Percentiles rank a stretch among this genome's conserved stretches.
Evolutionary conservation across 2,113 vertebrate genomes (phyloP).

Genomic region (Spermophilus dauricus): DNA sequence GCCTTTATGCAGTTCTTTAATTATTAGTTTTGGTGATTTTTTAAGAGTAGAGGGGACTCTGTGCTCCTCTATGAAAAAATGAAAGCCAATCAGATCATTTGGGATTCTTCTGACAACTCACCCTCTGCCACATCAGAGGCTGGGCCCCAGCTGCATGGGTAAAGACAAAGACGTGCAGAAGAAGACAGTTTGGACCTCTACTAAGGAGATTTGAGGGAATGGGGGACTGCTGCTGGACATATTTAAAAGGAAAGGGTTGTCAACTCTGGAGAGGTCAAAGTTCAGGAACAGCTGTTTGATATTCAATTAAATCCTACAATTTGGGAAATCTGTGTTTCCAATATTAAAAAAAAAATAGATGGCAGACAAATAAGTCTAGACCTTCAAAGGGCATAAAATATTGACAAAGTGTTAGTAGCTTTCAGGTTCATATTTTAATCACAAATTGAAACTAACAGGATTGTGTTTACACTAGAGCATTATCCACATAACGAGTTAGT

Average conservation of each 20-base stretch:
- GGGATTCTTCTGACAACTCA: conserved; percentile 62
- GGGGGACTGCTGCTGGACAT: background rate
- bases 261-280: background rate
- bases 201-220: background rate
- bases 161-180: background rate
- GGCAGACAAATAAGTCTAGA: background rate
- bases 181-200: background rate
- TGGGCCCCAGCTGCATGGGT: background rate
- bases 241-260: background rate
- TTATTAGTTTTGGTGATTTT: background rate
- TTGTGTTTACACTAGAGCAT: background rate
- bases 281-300: conserved; percentile 5
- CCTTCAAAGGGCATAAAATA: conserved; percentile 45
- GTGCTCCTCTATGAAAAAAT: conserved; percentile 16
- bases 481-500: background rate
- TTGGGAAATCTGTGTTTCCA: conserved; percentile 24
- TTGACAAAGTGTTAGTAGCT: background rate
- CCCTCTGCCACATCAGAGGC: conserved; percentile 5
- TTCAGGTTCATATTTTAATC: conserved; percentile 45
- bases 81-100: conserved; percentile 50
- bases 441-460: conserved; percentile 3
- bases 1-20: background rate
- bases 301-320: conserved; percentile 52
- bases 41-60: background rate
- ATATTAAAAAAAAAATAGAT: background rate